These are phyloP conservation scores for Varanus komodoensis DNA, from an alignment of 2,113 vertebrate species.

Conservation along the genomic window DNA sequence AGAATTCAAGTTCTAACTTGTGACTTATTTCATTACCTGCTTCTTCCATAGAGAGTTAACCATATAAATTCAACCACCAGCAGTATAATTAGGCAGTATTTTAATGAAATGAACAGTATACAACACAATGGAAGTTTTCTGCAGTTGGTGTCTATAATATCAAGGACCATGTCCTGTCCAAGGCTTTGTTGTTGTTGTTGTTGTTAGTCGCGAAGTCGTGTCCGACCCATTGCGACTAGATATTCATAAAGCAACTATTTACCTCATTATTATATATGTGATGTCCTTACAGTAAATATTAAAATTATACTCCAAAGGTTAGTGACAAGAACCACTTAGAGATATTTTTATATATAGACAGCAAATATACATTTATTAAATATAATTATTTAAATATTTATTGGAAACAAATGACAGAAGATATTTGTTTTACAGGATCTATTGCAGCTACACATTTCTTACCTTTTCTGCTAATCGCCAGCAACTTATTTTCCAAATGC, in stretches of 20 bases:
- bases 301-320: neutral
- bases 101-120: neutral
- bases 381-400: neutral
- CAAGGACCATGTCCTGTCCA: neutral
- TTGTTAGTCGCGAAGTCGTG: too few species aligned
- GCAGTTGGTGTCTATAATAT: neutral
- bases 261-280: neutral
- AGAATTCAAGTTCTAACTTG: neutral
- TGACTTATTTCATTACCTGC: neutral
- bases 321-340: neutral
- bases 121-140: neutral
- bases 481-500: slow-evolving; percentile 96
- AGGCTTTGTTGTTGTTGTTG: neutral
- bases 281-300: neutral
- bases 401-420: neutral
- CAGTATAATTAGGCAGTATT: slow-evolving; percentile 23
- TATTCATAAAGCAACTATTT: neutral
- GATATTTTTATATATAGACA: neutral
- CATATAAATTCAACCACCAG: neutral
- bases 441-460: slow-evolving; percentile 54
- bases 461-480: slow-evolving; percentile 98
- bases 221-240: too few species aligned
- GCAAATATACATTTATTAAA: neutral
- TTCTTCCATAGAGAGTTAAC: neutral
- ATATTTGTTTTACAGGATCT: neutral